Conservation (phyloP, 2,797 vertebrate genomes). For the Chaetodon trifasciatus region DNA sequence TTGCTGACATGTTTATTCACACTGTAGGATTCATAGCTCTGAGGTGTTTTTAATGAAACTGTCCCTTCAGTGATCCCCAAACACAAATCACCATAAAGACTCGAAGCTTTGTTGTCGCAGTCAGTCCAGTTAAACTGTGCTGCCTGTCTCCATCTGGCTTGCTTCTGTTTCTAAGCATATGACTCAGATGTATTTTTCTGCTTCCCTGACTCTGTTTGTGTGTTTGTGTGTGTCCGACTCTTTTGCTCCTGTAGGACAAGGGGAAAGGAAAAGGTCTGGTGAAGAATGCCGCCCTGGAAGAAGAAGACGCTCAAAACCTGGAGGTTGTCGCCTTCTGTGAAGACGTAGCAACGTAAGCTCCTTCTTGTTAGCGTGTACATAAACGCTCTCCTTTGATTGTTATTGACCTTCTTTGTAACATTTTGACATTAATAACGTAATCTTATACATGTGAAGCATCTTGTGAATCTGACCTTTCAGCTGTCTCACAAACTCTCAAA, state of each 20-base stretch:
- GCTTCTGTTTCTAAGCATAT: slow-evolving; percentile 3
- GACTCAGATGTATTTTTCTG: too few relatives aligned
- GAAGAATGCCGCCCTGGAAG: slow-evolving; percentile 86
- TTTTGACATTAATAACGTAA: not conserved
- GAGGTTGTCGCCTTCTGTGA: slow-evolving; percentile 94
- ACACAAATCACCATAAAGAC: slow-evolving; percentile 30
- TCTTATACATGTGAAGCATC: not conserved
- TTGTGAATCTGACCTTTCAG: not conserved
- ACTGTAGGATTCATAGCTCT: slow-evolving; percentile 26
- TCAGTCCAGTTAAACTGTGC: slow-evolving; percentile 2
- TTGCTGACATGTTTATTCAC: slow-evolving; percentile 36
- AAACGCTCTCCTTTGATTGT: not conserved
- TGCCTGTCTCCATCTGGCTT: not conserved
- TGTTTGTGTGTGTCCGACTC: slow-evolving; percentile 26
- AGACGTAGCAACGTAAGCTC: slow-evolving; percentile 91
- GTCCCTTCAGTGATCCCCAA: slow-evolving; percentile 1
- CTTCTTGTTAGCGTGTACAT: not conserved
- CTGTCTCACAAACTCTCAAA: not conserved
- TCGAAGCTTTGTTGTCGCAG: not conserved
- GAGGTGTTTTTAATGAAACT: slow-evolving; percentile 53
- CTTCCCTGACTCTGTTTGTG: slow-evolving; percentile 4
- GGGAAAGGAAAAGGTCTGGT: slow-evolving; percentile 84
- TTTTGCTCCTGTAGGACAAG: slow-evolving; percentile 86
- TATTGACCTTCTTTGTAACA: not conserved
- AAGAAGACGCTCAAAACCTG: slow-evolving; percentile 90